phyloP scores from a whole-genome alignment of 2,113 vertebrate species.

The Atherinomorus stipes region DNA sequence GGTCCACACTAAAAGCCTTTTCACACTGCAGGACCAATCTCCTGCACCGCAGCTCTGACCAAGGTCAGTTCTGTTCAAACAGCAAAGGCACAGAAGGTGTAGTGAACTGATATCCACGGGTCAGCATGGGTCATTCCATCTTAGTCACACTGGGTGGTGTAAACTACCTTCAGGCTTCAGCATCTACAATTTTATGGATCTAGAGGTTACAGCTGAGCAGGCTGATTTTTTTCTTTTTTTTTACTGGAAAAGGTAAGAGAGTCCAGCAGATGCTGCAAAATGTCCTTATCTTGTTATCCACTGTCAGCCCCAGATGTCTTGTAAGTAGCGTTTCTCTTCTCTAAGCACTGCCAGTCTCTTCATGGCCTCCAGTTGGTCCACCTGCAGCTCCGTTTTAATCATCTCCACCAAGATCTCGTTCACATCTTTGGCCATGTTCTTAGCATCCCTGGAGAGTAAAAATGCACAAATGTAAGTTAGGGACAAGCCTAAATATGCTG shows the following conservation, averaged over 20 bases:
- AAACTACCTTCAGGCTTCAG: slow-evolving; percentile 52
- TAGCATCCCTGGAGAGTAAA: slow-evolving; percentile 87
- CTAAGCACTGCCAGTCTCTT: slow-evolving; percentile 87
- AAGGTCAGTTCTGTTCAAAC: slow-evolving; percentile 71
- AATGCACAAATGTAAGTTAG: neutral
- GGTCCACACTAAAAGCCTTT: slow-evolving; percentile 70
- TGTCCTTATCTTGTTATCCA: slow-evolving; percentile 24
- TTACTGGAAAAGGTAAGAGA: slow-evolving; percentile 17
- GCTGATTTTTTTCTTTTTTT: slow-evolving; percentile 13
- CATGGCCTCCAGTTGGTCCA: slow-evolving; percentile 90
- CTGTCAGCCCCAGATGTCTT: slow-evolving; percentile 93
- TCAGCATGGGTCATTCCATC: slow-evolving; percentile 59
- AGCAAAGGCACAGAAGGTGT: slow-evolving; percentile 63
- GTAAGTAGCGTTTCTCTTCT: slow-evolving; percentile 91
- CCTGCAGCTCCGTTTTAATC: slow-evolving; percentile 82
- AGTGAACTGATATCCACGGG: slow-evolving; percentile 59
- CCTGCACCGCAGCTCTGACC: slow-evolving; percentile 44
- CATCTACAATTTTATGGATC: slow-evolving; percentile 45
- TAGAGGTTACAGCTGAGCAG: slow-evolving; percentile 56
- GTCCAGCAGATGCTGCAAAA: slow-evolving; percentile 26
- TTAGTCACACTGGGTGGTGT: slow-evolving; percentile 41
- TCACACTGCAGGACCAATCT: slow-evolving; percentile 68
- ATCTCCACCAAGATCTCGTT: slow-evolving; percentile 87
- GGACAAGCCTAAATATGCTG: neutral
- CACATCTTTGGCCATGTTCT: slow-evolving; percentile 96